Conservation (phyloP, 2,888 invertebrate species). For the Vesta saturnalis region DNA sequence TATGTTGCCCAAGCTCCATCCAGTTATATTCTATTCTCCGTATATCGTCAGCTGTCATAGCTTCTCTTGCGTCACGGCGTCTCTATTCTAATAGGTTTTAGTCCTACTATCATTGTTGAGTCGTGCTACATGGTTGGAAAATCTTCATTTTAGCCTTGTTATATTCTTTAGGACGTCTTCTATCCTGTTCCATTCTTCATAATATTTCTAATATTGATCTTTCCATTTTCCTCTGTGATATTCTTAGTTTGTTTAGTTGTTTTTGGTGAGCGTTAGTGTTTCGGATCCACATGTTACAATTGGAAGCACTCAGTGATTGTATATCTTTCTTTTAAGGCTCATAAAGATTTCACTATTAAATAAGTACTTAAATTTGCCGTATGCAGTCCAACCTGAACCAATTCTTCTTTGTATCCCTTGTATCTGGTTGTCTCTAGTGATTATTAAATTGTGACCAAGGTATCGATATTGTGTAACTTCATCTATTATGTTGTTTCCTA, state of each 20-base stretch:
- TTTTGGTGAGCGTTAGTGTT: no score
- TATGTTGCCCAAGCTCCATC: background rate
- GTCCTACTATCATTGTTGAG: background rate
- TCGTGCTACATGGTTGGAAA: background rate
- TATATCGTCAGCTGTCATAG: background rate
- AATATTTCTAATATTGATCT: background rate
- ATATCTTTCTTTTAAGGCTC: background rate
- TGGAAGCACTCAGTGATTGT: background rate
- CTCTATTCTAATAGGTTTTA: background rate
- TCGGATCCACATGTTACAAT: no score
- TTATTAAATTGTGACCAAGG: background rate
- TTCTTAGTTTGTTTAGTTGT: background rate
- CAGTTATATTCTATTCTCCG: background rate
- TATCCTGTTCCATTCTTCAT: background rate
- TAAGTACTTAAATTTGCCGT: no score
- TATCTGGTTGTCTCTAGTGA: background rate
- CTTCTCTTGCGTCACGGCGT: background rate
- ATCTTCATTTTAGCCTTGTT: background rate
- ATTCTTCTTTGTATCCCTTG: background rate
- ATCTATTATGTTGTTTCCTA: background rate
- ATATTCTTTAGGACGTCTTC: background rate
- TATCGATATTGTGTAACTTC: background rate
- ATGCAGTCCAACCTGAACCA: background rate
- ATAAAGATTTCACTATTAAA: background rate
- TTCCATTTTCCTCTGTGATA: background rate